A percentile compares a stretch with the other conserved stretches of the same genome.
These are phyloP conservation scores for Mesocentrotus franciscanus DNA, from an alignment of 53 echinoderm and acorn worm species.

Conservation along the genomic window DNA sequence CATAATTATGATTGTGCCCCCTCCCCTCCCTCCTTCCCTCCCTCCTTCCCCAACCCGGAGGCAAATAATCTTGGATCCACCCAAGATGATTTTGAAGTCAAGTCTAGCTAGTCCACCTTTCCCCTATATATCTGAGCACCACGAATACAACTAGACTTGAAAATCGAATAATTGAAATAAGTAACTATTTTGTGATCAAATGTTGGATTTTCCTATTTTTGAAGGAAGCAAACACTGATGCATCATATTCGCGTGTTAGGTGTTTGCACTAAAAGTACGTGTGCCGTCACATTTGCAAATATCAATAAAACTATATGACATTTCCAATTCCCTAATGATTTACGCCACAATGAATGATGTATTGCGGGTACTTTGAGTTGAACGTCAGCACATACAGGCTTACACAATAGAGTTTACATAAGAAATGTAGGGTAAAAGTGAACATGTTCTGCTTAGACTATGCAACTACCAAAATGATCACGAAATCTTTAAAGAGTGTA, in stretches of 20 bases:
- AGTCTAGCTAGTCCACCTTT: not conserved
- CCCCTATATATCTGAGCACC: not conserved
- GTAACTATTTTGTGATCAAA: not conserved
- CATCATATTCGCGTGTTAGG: slow-evolving; percentile 3
- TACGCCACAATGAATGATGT: not conserved
- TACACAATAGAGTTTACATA: not conserved
- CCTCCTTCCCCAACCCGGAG: not conserved
- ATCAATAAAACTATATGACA: not conserved
- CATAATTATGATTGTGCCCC: not conserved
- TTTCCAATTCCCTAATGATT: slow-evolving; percentile 9
- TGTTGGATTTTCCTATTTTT: not conserved
- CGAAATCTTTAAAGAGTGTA: not conserved
- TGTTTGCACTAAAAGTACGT: not conserved
- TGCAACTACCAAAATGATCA: not conserved
- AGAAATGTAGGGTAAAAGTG: not conserved
- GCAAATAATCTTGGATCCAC: not conserved
- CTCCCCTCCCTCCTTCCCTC: not conserved
- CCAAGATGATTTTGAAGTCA: not conserved
- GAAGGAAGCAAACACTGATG: not conserved
- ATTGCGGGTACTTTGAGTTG: slow-evolving; percentile 9
- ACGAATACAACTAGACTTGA: not conserved
- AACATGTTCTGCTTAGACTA: not conserved
- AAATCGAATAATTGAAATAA: not conserved
- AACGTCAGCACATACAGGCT: not conserved
- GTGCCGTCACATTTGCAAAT: slow-evolving; percentile 1